Evolutionary conservation across 2,113 vertebrate species (phyloP).

Genomic region (Zapornia atra): DNA sequence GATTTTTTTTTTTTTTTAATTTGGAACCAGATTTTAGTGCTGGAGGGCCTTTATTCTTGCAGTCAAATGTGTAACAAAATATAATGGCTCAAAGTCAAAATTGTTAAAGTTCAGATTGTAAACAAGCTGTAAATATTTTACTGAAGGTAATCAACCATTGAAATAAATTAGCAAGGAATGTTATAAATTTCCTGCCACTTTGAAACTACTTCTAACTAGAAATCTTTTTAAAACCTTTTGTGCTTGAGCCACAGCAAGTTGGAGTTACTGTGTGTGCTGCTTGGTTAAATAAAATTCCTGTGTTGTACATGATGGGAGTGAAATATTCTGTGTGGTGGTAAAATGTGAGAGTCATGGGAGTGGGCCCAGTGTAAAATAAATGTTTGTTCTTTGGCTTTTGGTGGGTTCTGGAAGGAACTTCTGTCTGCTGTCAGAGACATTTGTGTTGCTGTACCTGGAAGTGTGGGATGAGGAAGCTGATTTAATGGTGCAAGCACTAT

Average conservation of each 20-base stretch:
- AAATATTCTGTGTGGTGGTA: neutral
- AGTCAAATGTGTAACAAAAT: neutral
- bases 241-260: neutral
- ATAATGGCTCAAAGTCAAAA: neutral
- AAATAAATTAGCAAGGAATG: neutral
- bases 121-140: constrained; percentile 32
- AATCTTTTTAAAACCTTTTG: neutral
- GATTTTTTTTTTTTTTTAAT: neutral
- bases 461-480: neutral
- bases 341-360: neutral
- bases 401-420: neutral
- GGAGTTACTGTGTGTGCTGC: neutral
- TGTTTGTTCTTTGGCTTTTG: neutral
- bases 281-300: neutral
- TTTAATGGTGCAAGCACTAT: rapidly evolving
- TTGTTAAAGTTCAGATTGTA: neutral
- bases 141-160: neutral
- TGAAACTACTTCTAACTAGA: neutral
- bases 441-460: neutral
- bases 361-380: neutral
- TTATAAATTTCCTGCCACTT: neutral
- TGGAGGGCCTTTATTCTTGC: neutral
- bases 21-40: neutral
- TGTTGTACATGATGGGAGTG: neutral
- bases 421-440: neutral